Conservation (phyloP, 1,140 invertebrate species). For the Pseudomyrmex pallidus region DNA sequence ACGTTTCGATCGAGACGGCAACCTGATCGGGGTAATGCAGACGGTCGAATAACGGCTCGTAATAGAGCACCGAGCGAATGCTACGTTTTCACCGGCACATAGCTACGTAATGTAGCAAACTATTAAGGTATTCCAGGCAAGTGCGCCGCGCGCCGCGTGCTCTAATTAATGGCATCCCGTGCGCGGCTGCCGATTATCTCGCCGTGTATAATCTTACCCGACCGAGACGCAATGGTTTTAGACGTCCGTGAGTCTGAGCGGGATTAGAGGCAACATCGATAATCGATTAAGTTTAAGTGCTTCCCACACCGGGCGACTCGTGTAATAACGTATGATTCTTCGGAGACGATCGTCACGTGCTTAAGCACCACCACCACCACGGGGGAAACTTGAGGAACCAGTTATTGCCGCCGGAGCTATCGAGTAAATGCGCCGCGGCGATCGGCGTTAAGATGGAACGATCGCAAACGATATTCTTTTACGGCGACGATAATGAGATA, state of each 20-base stretch:
- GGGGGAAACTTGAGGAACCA: slow-evolving; percentile 43
- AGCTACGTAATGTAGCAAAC: slow-evolving; percentile 64
- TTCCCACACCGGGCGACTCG: slow-evolving; percentile 43
- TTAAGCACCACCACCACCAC: slow-evolving; percentile 34
- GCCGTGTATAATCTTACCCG: slow-evolving; percentile 67
- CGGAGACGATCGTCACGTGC: slow-evolving; percentile 54
- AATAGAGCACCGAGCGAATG: slow-evolving; percentile 45
- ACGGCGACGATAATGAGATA: slow-evolving; percentile 25
- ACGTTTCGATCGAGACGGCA: neutral
- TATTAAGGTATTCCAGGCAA: slow-evolving; percentile 68
- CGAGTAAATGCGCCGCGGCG: slow-evolving; percentile 32
- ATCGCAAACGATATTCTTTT: slow-evolving; percentile 7
- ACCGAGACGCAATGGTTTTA: slow-evolving; percentile 43
- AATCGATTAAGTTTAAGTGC: slow-evolving; percentile 73
- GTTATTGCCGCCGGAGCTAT: slow-evolving; percentile 42
- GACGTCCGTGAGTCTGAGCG: slow-evolving; percentile 20
- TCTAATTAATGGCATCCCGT: slow-evolving; percentile 68
- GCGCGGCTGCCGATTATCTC: slow-evolving; percentile 57
- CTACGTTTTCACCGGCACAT: slow-evolving; percentile 52
- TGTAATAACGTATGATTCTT: slow-evolving; percentile 69
- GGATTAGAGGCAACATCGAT: slow-evolving; percentile 73
- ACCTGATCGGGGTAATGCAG: neutral
- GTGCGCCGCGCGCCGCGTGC: slow-evolving; percentile 40
- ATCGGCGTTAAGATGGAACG: slow-evolving; percentile 29
- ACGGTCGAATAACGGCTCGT: slow-evolving; percentile 11